These are phyloP conservation scores for Sitobion miscanthi DNA, from an alignment of 1,140 invertebrate genomes.

Conservation along the genomic window DNA sequence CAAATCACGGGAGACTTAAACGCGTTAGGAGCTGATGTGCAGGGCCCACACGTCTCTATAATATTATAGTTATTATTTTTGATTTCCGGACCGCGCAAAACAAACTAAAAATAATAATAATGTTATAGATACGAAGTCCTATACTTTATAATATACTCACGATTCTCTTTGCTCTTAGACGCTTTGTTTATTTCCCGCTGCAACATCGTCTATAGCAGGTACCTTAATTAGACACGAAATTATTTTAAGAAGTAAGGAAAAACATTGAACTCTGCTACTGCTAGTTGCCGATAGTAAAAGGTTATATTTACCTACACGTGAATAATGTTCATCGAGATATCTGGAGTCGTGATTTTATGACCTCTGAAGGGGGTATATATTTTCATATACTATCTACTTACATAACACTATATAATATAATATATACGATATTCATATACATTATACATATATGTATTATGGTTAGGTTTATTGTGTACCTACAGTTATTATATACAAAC, in stretches of 20 bases:
- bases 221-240: not conserved
- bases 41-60: not conserved
- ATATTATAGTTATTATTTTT: not conserved
- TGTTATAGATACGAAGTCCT: not conserved
- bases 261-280: not conserved
- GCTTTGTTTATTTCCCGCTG: not conserved
- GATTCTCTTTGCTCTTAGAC: not conserved
- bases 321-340: not conserved
- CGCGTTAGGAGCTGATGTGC: not conserved
- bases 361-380: not conserved
- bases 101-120: not conserved
- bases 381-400: not conserved
- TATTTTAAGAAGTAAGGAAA: not conserved
- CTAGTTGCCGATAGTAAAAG: not conserved
- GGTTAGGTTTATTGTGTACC: not conserved
- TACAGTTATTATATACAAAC: too few relatives aligned
- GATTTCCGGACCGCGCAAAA: not conserved
- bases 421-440: too few relatives aligned
- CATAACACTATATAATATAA: not conserved
- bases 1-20: not conserved
- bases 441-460: not conserved
- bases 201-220: not conserved
- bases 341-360: not conserved
- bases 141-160: not conserved
- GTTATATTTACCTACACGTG: not conserved